Percentiles rank a stretch among this genome's conserved stretches.
Conservation (phyloP, 2,113 vertebrate genomes). For the Pelusios castaneus region DNA sequence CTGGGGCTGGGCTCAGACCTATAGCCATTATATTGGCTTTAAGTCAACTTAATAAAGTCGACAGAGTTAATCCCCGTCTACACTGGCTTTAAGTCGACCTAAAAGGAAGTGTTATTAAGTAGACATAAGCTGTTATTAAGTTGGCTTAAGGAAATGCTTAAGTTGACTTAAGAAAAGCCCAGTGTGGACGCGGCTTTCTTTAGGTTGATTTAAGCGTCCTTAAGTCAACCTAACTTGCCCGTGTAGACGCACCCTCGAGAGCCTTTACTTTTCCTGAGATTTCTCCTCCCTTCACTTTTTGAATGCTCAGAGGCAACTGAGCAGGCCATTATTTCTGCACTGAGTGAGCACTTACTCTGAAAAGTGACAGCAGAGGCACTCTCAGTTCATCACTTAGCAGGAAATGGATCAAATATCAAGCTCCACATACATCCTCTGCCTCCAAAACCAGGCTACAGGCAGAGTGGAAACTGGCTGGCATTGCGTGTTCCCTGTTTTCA, state of each 20-base stretch:
- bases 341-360: fast-evolving
- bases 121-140: too few species aligned
- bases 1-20: background rate
- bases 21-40: too few species aligned
- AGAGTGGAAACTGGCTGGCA: background rate
- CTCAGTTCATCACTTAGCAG: background rate
- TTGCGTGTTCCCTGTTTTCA: fast-evolving
- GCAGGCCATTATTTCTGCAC: background rate
- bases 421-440: background rate
- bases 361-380: background rate
- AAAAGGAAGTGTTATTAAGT: too few species aligned
- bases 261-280: background rate
- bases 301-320: background rate
- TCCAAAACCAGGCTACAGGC: fast-evolving
- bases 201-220: too few species aligned
- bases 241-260: too few species aligned
- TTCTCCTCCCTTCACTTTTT: fast-evolving
- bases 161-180: too few species aligned
- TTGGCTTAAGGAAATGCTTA: too few species aligned
- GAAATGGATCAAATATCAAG: conserved; percentile 49
- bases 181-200: too few species aligned
- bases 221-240: too few species aligned
- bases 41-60: too few species aligned
- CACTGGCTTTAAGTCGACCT: too few species aligned
- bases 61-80: too few species aligned